Conservation (phyloP, 2,888 invertebrate genomes). For the Harpalus rubripes region DNA sequence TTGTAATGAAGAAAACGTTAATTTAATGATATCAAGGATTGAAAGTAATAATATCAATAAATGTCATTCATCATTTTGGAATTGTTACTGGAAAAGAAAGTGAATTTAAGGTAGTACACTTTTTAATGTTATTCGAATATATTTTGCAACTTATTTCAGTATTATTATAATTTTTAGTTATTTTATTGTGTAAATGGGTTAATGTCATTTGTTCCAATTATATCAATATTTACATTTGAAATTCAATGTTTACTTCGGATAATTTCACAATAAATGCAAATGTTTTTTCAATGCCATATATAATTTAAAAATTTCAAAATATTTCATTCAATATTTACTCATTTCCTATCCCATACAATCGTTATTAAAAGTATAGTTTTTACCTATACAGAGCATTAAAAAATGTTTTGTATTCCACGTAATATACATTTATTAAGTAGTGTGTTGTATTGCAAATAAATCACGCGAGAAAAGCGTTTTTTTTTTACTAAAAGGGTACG, state of each 20-base stretch:
- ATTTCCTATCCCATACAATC: too few species aligned
- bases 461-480: too few species aligned
- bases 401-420: too few species aligned
- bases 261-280: neutral
- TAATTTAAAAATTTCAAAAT: neutral
- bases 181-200: slow-evolving; percentile 3
- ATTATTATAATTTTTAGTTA: neutral
- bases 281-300: neutral
- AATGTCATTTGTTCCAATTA: neutral
- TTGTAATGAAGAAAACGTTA: neutral
- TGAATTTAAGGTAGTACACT: neutral
- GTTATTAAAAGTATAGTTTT: too few species aligned
- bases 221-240: neutral
- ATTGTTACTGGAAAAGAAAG: neutral
- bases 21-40: neutral
- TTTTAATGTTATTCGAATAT: neutral
- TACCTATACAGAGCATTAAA: too few species aligned
- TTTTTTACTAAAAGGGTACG: too few species aligned
- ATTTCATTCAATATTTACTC: neutral
- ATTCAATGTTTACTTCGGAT: neutral
- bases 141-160: neutral
- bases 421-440: too few species aligned
- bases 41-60: slow-evolving; percentile 22
- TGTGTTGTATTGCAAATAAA: too few species aligned
- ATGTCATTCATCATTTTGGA: neutral